These are phyloP conservation scores for Hermaeophaga mercurialis DNA, from an alignment of 2,888 invertebrate genomes.

Conservation along the genomic window DNA sequence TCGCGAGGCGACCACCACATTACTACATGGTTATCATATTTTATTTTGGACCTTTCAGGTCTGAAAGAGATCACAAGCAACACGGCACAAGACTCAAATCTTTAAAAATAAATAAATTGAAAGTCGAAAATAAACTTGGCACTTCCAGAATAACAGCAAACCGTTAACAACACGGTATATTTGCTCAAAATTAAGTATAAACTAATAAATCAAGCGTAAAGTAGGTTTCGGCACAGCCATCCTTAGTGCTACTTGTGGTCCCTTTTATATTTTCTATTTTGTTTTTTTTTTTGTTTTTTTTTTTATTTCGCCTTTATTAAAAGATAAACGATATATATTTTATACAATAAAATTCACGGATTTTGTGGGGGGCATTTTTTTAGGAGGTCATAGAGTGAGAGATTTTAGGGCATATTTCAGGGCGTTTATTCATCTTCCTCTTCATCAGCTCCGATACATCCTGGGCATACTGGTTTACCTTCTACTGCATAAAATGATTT, in stretches of 20 bases:
- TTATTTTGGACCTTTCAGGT: constrained; percentile 12
- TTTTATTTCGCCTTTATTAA: constrained; percentile 49
- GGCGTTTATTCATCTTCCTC: constrained; percentile 67
- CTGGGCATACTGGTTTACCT: constrained; percentile 93
- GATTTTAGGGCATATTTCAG: constrained; percentile 46
- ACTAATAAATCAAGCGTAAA: constrained; percentile 15
- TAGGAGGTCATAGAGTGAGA: constrained; percentile 25
- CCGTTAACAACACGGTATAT: neutral
- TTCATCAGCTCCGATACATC: constrained; percentile 90
- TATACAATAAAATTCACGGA: constrained; percentile 50
- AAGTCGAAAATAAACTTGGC: constrained; percentile 31
- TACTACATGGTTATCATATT: constrained; percentile 8
- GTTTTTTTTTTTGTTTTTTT: constrained; percentile 56
- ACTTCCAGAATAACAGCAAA: constrained; percentile 10
- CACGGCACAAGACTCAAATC: neutral
- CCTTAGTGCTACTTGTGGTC: constrained; percentile 41
- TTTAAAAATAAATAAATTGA: constrained; percentile 20
- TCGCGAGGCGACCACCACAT: too few relatives aligned
- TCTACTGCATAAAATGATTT: constrained; percentile 98
- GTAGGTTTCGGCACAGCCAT: constrained; percentile 20
- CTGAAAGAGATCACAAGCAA: constrained; percentile 32
- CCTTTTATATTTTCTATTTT: constrained; percentile 47
- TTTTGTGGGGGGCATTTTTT: constrained; percentile 27
- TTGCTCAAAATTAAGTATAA: constrained; percentile 9
- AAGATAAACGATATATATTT: constrained; percentile 60